Evolutionary conservation across 2,797 vertebrate genomes (phyloP).

Genomic region (Ceryle rudis): DNA sequence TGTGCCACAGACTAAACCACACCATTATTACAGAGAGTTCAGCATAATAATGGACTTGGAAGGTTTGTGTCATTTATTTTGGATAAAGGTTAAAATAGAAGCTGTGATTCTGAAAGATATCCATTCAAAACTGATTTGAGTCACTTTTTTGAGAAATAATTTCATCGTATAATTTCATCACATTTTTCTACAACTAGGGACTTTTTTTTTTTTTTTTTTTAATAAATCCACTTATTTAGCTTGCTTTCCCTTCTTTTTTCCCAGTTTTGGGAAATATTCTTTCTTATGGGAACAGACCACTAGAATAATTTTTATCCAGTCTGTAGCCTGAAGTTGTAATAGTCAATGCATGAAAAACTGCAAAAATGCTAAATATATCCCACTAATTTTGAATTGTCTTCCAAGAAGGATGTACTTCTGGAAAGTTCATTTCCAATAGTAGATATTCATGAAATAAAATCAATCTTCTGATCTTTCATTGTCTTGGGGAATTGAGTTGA

Average conservation of each 20-base stretch:
- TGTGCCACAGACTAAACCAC: not conserved
- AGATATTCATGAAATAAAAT: slow-evolving; percentile 17
- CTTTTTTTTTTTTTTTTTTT: not conserved
- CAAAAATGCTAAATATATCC: not conserved
- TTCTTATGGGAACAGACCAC: not conserved
- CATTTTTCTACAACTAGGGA: not conserved
- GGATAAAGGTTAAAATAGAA: not conserved
- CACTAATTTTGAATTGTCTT: not conserved
- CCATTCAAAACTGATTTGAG: not conserved
- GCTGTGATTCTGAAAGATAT: not conserved
- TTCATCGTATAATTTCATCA: not conserved
- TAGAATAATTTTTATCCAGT: not conserved
- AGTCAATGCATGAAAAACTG: not conserved
- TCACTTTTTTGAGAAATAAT: not conserved
- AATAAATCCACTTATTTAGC: not conserved
- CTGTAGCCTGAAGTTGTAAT: not conserved
- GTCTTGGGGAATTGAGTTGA: not conserved
- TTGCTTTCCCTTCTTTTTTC: not conserved
- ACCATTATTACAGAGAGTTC: not conserved
- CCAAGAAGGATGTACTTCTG: not conserved
- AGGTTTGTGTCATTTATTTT: not conserved
- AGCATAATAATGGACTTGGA: not conserved
- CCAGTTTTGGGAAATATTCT: not conserved
- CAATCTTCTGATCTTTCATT: not conserved
- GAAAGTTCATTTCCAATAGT: not conserved